Evolutionary conservation across 2,797 vertebrate species (phyloP), one percentile per base, ranked within the genome.

Genomic region (Betta splendens): DNA sequence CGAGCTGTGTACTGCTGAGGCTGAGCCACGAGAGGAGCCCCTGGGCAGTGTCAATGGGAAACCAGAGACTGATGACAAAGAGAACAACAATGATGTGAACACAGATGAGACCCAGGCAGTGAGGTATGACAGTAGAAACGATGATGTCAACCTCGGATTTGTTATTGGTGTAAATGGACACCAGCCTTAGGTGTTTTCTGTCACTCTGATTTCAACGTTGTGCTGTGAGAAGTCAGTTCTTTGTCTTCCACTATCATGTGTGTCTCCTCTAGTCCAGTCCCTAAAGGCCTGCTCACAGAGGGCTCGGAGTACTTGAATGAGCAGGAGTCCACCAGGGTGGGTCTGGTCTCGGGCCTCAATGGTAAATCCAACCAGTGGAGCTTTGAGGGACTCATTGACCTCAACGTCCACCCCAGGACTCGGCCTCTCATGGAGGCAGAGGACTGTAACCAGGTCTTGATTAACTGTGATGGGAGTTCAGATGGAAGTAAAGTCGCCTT

Each of bases 331-430:
- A 83, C 89, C 59, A 89, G 89, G 20, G 4, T 85, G 43, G 91
- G 47, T 40, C 45, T 89, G 23, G 76, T 69, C n/a, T 81, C 83
- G 1, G 92, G 88, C 38, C 79, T 93, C 22, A 94, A 93, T 2
- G 91, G 94, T 4, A 94, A 93, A 84, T 78, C 94, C 42, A 88
- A 83, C 39, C 81, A 92, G 0, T 94, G 94, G 95, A 90, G 89
- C 72, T 92, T 92, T 15, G 92, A 95, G 72, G 93, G 94, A 62
- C 84, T 93, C 32, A 93, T 92, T 48, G 94, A 95, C 20, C 31
- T 92, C 62, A 91, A 87, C 37, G 84, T 90, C 23, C 91, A 92
- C 81, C 72, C 93, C 57, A 91, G 92, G 88, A 85, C 72, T 40
- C 89, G 78, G 0, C 88, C 92, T 48, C 88, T 89, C 65, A 81